phyloP scores from a whole-genome alignment of 1,140 invertebrate genomes.

The Rhagoletis pomonella region DNA sequence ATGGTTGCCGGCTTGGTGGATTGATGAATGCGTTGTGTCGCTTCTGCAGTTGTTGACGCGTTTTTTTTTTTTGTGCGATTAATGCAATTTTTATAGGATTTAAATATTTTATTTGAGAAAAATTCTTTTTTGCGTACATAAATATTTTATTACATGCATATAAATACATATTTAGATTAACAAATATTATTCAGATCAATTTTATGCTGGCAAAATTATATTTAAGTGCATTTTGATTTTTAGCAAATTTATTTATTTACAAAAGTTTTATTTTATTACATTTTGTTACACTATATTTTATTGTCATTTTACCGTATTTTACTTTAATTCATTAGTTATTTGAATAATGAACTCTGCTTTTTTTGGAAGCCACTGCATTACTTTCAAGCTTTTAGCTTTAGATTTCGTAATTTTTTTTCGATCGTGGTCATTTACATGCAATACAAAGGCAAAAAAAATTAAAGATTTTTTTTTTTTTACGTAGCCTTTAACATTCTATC shows the following conservation, averaged over 20 bases:
- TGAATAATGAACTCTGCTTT: too few species aligned
- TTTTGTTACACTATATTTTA: too few species aligned
- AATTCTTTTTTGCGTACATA: background rate
- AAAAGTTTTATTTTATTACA: too few species aligned
- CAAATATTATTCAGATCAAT: background rate
- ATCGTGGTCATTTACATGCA: background rate
- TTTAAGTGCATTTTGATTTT: too few species aligned
- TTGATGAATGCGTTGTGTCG: background rate
- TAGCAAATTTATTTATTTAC: too few species aligned
- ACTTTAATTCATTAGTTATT: too few species aligned
- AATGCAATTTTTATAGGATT: background rate
- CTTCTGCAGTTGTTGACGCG: background rate
- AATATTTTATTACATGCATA: too few species aligned
- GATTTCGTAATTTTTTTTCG: background rate
- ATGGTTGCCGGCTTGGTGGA: background rate
- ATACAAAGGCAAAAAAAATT: background rate
- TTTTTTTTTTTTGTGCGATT: background rate
- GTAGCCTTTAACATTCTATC: too few species aligned
- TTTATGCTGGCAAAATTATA: background rate
- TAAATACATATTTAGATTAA: background rate
- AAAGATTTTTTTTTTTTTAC: background rate
- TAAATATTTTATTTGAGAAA: background rate
- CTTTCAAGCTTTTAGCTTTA: background rate
- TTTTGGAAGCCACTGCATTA: background rate
- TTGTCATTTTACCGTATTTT: too few species aligned